phyloP scores from a whole-genome alignment of 2,888 invertebrate species.

The Sminthurides aquaticus region DNA sequence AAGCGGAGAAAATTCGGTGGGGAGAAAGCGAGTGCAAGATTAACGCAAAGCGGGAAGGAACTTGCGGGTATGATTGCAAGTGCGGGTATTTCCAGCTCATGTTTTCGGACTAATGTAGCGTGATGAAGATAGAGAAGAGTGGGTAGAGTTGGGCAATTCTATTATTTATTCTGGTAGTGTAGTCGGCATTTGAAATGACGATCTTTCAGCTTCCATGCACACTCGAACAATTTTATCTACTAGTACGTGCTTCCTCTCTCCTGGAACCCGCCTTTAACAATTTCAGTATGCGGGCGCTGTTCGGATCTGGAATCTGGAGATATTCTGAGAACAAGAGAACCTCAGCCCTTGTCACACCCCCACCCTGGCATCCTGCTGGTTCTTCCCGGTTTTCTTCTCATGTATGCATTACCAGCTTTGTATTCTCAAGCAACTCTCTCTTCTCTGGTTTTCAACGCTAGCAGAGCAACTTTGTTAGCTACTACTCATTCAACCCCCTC shows the following conservation, averaged over 20 bases:
- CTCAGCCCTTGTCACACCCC: too few species aligned
- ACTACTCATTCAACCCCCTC: too few species aligned
- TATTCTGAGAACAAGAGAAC: too few species aligned
- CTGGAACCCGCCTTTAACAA: not conserved
- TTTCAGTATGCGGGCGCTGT: too few species aligned
- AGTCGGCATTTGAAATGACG: constrained; percentile 27
- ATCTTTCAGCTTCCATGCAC: constrained; percentile 9
- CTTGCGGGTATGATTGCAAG: too few species aligned
- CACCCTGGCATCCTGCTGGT: not conserved
- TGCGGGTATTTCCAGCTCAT: not conserved
- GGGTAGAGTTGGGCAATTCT: constrained; percentile 24
- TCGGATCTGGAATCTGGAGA: too few species aligned
- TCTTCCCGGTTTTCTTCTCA: not conserved
- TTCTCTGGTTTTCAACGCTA: not conserved
- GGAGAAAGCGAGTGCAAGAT: too few species aligned
- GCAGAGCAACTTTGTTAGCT: too few species aligned
- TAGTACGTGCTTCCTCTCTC: not conserved
- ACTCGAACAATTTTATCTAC: not conserved
- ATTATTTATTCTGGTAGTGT: constrained; percentile 43
- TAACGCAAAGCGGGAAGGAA: too few species aligned
- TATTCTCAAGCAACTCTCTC: not conserved
- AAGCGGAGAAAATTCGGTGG: too few species aligned
- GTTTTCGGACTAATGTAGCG: constrained; percentile 35
- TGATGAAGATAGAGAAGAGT: constrained; percentile 41
- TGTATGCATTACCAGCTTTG: not conserved